These are phyloP conservation scores for Telmatochromis bifrenatus DNA, from an alignment of 2,113 vertebrate species.

Conservation along the genomic window DNA sequence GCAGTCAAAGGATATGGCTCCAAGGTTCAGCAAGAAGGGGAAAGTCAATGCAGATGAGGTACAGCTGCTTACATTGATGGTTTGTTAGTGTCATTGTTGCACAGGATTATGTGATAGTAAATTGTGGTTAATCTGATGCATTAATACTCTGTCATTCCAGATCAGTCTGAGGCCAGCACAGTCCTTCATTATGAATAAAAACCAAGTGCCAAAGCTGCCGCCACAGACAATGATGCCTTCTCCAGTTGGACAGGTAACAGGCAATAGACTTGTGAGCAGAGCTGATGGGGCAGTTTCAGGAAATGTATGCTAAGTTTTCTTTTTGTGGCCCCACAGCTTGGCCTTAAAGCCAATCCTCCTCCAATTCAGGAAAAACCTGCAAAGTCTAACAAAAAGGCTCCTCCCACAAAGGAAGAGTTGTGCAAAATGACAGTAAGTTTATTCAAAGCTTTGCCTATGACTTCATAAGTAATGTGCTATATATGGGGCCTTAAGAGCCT, in stretches of 20 bases:
- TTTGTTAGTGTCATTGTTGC: background rate
- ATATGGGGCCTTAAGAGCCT: background rate
- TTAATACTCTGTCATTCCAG: constrained; percentile 46
- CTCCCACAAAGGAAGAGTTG: constrained; percentile 95
- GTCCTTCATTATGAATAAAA: constrained; percentile 94
- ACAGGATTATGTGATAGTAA: background rate
- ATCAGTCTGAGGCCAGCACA: constrained; percentile 98
- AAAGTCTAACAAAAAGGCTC: constrained; percentile 89
- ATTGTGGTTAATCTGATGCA: background rate
- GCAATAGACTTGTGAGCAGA: background rate
- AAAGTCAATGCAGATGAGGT: constrained; percentile 98
- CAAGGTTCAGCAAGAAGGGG: constrained; percentile 96
- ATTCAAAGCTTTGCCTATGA: background rate
- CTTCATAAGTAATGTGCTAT: background rate
- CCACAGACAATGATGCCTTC: constrained; percentile 91
- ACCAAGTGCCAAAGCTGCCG: constrained; percentile 95
- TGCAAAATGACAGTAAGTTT: constrained; percentile 87
- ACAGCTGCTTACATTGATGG: background rate
- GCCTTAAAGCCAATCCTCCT: constrained; percentile 94
- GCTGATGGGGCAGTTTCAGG: background rate
- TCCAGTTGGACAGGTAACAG: constrained; percentile 87
- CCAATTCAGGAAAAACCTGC: constrained; percentile 97
- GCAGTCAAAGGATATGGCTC: constrained; percentile 95
- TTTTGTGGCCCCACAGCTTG: constrained; percentile 81
- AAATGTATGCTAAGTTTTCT: background rate